These are phyloP conservation scores for Mythimna lalbum DNA, from an alignment of 2,888 invertebrate genomes.

Conservation along the genomic window DNA sequence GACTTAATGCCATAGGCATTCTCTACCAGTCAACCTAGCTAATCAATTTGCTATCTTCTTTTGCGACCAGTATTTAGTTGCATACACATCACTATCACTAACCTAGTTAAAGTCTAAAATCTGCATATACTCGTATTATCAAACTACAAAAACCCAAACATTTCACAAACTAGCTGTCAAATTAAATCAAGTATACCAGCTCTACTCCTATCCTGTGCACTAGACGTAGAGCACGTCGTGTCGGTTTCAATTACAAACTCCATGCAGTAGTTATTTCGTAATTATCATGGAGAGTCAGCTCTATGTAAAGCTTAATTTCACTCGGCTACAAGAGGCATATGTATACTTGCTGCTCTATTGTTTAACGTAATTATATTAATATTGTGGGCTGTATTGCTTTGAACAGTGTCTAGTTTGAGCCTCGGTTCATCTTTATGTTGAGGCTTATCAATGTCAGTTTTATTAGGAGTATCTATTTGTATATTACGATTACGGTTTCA, in stretches of 20 bases:
- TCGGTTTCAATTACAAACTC: conserved; percentile 73
- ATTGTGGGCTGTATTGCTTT: conserved; percentile 8
- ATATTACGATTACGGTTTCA: background rate
- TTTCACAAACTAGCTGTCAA: conserved; percentile 23
- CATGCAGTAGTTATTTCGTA: conserved; percentile 69
- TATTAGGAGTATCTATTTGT: background rate
- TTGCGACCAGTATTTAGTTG: background rate
- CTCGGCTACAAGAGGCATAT: conserved; percentile 42
- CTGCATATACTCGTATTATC: background rate
- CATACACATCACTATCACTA: background rate
- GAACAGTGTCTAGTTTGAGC: background rate
- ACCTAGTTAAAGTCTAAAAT: background rate
- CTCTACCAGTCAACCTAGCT: too few species aligned
- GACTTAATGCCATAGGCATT: too few species aligned
- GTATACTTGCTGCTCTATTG: conserved; percentile 50
- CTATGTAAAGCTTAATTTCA: conserved; percentile 63
- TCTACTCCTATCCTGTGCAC: conserved; percentile 31
- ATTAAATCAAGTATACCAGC: conserved; percentile 36
- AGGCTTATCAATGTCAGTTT: background rate
- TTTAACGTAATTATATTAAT: conserved; percentile 55
- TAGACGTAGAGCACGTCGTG: conserved; percentile 48
- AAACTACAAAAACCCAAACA: background rate
- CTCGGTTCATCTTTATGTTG: background rate
- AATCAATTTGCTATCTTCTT: too few species aligned
- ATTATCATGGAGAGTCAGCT: conserved; percentile 68